Percentiles rank a stretch among this genome's conserved stretches.
These are phyloP conservation scores for Typhlichthys eigenmanni DNA, from an alignment of 2,797 vertebrate species.

Conservation along the genomic window DNA sequence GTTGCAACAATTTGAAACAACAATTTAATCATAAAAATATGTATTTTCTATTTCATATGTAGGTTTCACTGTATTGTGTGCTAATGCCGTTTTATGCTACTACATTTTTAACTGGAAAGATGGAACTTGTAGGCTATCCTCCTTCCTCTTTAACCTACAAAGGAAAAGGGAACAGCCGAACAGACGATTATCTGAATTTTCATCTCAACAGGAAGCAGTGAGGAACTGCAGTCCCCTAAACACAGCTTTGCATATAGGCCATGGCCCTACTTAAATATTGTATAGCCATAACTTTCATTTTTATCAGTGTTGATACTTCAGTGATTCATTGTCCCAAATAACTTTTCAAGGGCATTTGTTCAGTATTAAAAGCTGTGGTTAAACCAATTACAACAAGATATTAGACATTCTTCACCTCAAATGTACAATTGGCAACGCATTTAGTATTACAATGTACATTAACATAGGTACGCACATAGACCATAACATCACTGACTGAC, in stretches of 20 bases:
- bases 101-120: not conserved
- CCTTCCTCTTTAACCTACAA: conserved; percentile 20
- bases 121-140: conserved; percentile 5
- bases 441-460: too few relatives aligned
- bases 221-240: not conserved
- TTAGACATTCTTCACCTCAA: too few relatives aligned
- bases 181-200: conserved; percentile 39
- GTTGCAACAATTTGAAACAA: too few relatives aligned
- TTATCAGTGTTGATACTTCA: conserved; percentile 18
- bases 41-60: not conserved
- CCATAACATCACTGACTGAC: not conserved
- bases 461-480: too few relatives aligned
- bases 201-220: conserved; percentile 57
- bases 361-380: not conserved
- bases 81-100: too few relatives aligned
- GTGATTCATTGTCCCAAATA: conserved; percentile 10
- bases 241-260: not conserved
- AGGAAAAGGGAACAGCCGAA: conserved; percentile 46
- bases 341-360: conserved; percentile 1
- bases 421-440: too few relatives aligned
- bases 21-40: too few relatives aligned
- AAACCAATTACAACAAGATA: not conserved
- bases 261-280: too few relatives aligned
- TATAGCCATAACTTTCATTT: conserved; percentile 14
- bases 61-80: not conserved